Conservation (phyloP, 1,140 invertebrate genomes). For the Trichoplusia ni region DNA sequence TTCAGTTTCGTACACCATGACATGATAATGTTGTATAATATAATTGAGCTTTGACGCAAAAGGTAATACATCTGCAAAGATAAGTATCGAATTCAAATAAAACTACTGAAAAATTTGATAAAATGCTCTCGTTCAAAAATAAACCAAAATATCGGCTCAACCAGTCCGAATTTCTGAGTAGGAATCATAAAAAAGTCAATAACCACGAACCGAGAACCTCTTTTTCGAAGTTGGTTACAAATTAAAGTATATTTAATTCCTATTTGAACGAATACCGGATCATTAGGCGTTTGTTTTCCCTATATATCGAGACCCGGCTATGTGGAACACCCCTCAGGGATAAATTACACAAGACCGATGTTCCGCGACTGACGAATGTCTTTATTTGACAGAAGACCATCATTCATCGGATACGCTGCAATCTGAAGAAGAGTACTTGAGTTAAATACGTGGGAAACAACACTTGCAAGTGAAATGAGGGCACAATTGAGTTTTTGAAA, state of each 20-base stretch:
- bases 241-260: neutral
- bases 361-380: neutral
- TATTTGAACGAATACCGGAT: no score
- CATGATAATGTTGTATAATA: no score
- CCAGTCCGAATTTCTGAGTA: no score
- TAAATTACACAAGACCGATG: slow-evolving; percentile 13
- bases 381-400: slow-evolving; percentile 3
- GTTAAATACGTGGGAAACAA: no score
- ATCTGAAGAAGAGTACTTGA: neutral
- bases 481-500: no score
- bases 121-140: neutral
- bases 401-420: neutral
- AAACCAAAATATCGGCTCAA: no score
- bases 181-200: no score
- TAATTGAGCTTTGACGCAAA: no score
- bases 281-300: slow-evolving; percentile 7
- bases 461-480: no score
- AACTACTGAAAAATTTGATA: neutral
- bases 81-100: neutral
- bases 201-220: no score
- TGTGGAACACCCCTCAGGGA: neutral
- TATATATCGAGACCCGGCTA: neutral
- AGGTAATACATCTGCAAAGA: no score
- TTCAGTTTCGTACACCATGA: no score
- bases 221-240: neutral